A percentile compares a stretch with the other conserved stretches of the same genome.
Evolutionary conservation across 1,140 invertebrate species (phyloP).

Genomic region (Dryas iulia): DNA sequence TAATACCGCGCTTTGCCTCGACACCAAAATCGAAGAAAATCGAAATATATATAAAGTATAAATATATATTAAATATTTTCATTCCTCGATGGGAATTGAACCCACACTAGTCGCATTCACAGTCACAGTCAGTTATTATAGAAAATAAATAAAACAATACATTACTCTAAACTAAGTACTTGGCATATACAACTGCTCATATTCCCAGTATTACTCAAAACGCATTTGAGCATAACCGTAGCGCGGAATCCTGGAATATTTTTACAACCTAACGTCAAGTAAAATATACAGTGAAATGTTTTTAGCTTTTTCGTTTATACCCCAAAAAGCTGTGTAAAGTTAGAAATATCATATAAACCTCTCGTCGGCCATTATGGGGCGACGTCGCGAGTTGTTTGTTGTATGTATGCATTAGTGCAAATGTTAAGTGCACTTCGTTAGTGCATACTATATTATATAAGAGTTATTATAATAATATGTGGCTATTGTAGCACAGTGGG

Average conservation of each 20-base stretch:
- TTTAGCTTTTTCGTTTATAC: conserved; percentile 10
- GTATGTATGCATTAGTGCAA: not conserved
- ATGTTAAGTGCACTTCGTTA: not conserved
- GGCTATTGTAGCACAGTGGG: too few species aligned
- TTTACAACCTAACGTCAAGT: not conserved
- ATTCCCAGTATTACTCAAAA: not conserved
- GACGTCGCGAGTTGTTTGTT: not conserved
- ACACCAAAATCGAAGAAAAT: too few species aligned
- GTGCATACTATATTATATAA: too few species aligned
- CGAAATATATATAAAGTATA: too few species aligned
- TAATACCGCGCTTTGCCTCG: too few species aligned
- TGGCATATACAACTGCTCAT: not conserved
- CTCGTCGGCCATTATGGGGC: not conserved
- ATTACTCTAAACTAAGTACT: not conserved
- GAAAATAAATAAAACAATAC: not conserved
- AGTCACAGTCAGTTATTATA: too few species aligned
- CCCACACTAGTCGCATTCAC: too few species aligned
- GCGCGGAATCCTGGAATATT: not conserved
- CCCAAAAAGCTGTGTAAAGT: not conserved
- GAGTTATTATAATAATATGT: too few species aligned
- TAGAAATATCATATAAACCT: not conserved
- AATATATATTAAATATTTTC: too few species aligned
- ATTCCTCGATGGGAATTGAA: too few species aligned
- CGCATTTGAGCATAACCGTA: not conserved
- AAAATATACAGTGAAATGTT: not conserved